A percentile compares a stretch with the other conserved stretches of the same genome.
These are phyloP conservation scores for Chloebia gouldiae DNA, from an alignment of 2,113 vertebrate species.

Conservation along the genomic window DNA sequence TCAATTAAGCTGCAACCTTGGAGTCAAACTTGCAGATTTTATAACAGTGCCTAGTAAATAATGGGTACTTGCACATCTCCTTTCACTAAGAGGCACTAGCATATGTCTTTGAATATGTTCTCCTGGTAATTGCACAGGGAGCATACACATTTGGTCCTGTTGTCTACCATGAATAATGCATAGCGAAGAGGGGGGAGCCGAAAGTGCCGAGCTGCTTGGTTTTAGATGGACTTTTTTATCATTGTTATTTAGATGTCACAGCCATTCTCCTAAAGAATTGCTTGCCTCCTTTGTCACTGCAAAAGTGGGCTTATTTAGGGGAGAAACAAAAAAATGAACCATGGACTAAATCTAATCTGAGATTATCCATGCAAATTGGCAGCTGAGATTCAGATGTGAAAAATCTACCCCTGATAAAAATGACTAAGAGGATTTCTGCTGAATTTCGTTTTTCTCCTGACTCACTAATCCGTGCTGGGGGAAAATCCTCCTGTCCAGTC, in stretches of 20 bases:
- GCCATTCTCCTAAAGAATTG: not conserved
- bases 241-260: constrained; percentile 54
- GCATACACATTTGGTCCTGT: constrained; percentile 49
- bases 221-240: constrained; percentile 55
- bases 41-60: constrained; percentile 65
- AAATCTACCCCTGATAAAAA: constrained; percentile 23
- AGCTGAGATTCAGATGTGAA: constrained; percentile 29
- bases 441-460: constrained; percentile 1
- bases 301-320: not conserved
- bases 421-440: constrained; percentile 36
- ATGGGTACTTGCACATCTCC: constrained; percentile 58
- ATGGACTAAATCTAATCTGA: not conserved
- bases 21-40: constrained; percentile 70
- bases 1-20: constrained; percentile 56
- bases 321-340: not conserved
- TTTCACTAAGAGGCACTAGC: constrained; percentile 65
- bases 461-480: not conserved
- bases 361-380: constrained; percentile 39
- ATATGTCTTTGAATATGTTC: constrained; percentile 66
- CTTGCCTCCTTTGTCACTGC: not conserved
- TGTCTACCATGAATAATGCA: constrained; percentile 67
- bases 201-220: constrained; percentile 11
- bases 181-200: not conserved
- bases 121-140: constrained; percentile 58
- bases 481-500: not conserved